Percentiles rank a stretch among this genome's conserved stretches.
Evolutionary conservation across 1,140 invertebrate genomes (phyloP).

Genomic region (Diorhabda elongata): DNA sequence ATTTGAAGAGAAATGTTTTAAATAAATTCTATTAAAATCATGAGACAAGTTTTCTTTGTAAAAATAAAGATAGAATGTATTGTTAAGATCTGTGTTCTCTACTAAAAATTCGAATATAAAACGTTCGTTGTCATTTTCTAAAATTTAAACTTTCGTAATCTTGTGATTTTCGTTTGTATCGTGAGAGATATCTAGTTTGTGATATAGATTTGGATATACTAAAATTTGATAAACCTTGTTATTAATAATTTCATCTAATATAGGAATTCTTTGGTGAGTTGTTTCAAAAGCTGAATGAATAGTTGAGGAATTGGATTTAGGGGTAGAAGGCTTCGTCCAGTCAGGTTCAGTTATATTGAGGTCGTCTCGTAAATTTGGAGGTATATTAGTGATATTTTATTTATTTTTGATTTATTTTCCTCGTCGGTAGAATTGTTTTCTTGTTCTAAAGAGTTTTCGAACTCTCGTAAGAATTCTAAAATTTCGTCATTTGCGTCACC

Average conservation of each 20-base stretch:
- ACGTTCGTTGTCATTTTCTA: conserved; percentile 6
- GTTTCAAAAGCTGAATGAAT: too few relatives aligned
- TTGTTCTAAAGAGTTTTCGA: background rate
- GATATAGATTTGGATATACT: background rate
- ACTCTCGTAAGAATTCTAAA: background rate
- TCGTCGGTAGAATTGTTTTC: background rate
- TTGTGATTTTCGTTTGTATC: conserved; percentile 16
- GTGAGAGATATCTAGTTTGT: background rate
- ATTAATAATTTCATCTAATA: too few relatives aligned
- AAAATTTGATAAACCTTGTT: too few relatives aligned
- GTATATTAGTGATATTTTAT: background rate
- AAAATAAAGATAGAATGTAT: too few relatives aligned
- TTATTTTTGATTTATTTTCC: background rate
- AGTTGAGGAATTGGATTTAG: too few relatives aligned
- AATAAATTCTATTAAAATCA: too few relatives aligned
- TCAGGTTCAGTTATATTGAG: background rate
- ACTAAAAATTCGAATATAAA: too few relatives aligned
- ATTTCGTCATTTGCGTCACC: background rate
- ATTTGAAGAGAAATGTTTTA: too few relatives aligned
- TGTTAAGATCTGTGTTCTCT: too few relatives aligned
- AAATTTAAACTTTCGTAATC: conserved; percentile 13
- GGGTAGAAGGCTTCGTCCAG: background rate
- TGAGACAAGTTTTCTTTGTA: too few relatives aligned
- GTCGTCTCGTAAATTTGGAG: too few relatives aligned
- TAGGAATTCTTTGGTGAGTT: too few relatives aligned